phyloP scores from a whole-genome alignment of 2,113 vertebrate species.

The Pseudopipra pipra region DNA sequence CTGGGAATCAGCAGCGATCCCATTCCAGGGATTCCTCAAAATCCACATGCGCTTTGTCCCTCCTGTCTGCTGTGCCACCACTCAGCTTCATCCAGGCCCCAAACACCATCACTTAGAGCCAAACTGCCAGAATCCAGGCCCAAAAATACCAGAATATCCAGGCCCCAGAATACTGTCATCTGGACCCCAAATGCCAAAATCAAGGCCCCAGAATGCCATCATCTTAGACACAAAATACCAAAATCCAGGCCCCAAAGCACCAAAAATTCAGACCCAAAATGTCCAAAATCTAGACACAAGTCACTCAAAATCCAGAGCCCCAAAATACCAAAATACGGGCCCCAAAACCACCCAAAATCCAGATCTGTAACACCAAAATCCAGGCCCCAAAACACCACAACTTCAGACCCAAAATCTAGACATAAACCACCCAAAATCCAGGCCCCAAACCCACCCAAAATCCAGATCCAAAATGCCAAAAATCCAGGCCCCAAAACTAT shows the following conservation, averaged over 20 bases:
- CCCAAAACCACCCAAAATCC: no score
- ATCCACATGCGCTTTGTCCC: accelerated
- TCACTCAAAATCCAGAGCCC: no score
- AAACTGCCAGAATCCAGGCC: not conserved
- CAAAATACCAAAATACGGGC: no score
- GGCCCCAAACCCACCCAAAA: not conserved
- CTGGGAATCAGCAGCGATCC: accelerated
- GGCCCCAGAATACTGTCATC: not conserved
- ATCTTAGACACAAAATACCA: not conserved
- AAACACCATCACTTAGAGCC: not conserved
- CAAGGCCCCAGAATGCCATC: not conserved
- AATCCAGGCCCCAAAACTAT: not conserved
- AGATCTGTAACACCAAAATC: no score
- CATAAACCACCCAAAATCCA: not conserved
- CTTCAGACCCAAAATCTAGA: not conserved
- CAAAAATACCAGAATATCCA: not conserved
- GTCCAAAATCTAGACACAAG: no score
- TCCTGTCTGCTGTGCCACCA: accelerated
- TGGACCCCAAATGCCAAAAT: not conserved
- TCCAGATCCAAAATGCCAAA: not conserved
- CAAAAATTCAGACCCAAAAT: not conserved
- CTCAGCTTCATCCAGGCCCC: not conserved
- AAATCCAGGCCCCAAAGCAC: not conserved
- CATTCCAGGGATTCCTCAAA: not conserved
- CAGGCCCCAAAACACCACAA: not conserved